Conservation (phyloP, 2,888 invertebrate genomes). For the Cantharis rufa region DNA sequence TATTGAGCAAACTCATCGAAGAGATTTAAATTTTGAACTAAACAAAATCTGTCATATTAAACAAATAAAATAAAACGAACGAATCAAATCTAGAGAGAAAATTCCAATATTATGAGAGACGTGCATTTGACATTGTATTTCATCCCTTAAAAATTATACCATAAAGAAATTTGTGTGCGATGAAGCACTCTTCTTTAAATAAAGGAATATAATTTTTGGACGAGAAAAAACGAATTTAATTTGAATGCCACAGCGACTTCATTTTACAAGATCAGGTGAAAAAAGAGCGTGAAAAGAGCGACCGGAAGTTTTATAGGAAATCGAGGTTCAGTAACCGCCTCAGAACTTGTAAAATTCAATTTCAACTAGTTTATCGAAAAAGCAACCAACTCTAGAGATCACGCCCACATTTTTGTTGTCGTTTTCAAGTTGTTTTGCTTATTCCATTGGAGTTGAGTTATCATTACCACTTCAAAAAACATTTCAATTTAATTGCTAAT, state of each 20-base stretch:
- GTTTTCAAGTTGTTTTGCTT: conserved; percentile 24
- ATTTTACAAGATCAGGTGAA: conserved; percentile 26
- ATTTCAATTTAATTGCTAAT: background rate
- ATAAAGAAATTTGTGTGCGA: background rate
- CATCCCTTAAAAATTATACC: background rate
- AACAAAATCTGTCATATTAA: background rate
- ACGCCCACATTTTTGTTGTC: conserved; percentile 24
- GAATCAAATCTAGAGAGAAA: background rate
- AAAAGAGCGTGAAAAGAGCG: conserved; percentile 24
- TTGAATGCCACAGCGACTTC: conserved; percentile 22
- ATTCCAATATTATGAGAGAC: background rate
- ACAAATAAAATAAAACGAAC: background rate
- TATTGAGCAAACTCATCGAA: background rate
- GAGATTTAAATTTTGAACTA: background rate
- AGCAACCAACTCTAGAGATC: conserved; percentile 23
- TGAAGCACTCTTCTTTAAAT: background rate
- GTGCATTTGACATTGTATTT: background rate
- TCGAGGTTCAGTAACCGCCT: conserved; percentile 31
- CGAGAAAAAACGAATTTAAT: conserved; percentile 11
- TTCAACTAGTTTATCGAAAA: conserved; percentile 29
- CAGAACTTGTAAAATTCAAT: conserved; percentile 31
- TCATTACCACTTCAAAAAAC: background rate
- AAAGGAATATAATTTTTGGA: background rate
- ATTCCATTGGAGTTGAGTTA: conserved; percentile 5
- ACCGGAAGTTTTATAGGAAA: conserved; percentile 31